Evolutionary conservation across 1,140 invertebrate species (phyloP), one percentile per base, ranked within the genome.

Genomic region (Goniozus legneri): DNA sequence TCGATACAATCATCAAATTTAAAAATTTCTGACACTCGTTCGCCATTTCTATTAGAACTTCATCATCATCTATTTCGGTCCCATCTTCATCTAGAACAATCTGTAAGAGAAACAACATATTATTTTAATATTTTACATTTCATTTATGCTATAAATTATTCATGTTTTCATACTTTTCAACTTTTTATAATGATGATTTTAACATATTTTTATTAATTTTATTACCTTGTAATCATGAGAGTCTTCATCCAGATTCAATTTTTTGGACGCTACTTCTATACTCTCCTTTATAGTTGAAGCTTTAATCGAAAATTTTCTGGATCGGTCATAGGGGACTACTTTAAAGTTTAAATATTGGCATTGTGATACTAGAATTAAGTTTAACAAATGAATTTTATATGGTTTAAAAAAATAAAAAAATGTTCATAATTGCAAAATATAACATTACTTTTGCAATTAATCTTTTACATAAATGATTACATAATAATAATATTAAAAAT

Each of bases 61-160:
- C 47, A 19, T 42, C 47, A 1, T 49, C 47, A 22, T 49, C 47
- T 3, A 49, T 31, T 30, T 36, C 40, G 2, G 47, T 49, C 13
- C 40, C 47, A 37, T 49, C 47, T 27, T 49, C 32, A 10, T 49
- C 31, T 21, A 43, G 10, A 8, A 44, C 39, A 14, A 44, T 15
- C 47, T 49, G 21, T 6, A 42, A 27, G 24, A 10, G 10, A 27
- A 27, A 27, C 4, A 4, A 27, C 24, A 27, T 27, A 10, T 27
- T n/a, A n/a, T n/a, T n/a, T n/a, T n/a, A n/a, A 10, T 27, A 27
- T 10, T 6, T 27, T 27, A 27, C 4, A 10, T 27, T 27, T 27
- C 4, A 27, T 27, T 6, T 6, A 27, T 27, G 24, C 24, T 27
- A 27, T 27, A 27, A 27, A 27, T 27, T 6, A 4, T 27, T 6